Evolutionary conservation across 1,140 invertebrate species (phyloP).

Genomic region (Drosophila dunni): DNA sequence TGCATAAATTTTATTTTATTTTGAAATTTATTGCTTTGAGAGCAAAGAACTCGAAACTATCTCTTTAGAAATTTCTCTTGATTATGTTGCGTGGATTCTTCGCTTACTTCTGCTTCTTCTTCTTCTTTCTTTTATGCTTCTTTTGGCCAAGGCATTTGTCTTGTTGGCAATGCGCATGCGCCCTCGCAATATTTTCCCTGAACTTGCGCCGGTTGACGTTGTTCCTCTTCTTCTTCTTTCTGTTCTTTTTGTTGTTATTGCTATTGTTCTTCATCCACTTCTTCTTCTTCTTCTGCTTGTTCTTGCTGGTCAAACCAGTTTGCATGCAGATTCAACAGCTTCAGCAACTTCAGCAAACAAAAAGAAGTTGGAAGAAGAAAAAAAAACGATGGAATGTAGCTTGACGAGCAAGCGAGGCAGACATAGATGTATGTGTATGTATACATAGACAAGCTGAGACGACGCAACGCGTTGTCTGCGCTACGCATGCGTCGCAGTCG

Average conservation of each 20-base stretch:
- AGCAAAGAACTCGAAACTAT: not conserved
- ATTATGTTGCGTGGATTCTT: slow-evolving; percentile 7
- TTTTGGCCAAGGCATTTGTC: slow-evolving; percentile 9
- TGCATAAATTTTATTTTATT: not conserved
- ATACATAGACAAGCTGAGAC: not conserved
- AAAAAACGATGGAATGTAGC: slow-evolving; percentile 30
- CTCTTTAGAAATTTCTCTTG: slow-evolving; percentile 12
- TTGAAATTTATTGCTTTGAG: too few species aligned
- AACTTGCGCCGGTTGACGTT: slow-evolving; percentile 20
- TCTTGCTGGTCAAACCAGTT: slow-evolving; percentile 52
- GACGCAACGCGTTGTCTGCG: slow-evolving; percentile 1
- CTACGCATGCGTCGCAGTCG: slow-evolving; percentile 38
- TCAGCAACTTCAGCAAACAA: slow-evolving; percentile 10
- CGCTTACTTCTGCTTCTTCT: not conserved
- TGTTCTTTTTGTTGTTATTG: not conserved
- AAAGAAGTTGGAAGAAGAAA: slow-evolving; percentile 1
- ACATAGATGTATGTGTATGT: not conserved
- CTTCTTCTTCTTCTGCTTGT: not conserved
- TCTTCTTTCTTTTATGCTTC: not conserved
- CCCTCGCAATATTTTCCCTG: slow-evolving; percentile 33
- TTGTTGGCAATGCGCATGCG: slow-evolving; percentile 39
- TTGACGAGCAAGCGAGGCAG: slow-evolving; percentile 26
- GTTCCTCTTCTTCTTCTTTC: not conserved
- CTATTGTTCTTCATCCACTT: not conserved
- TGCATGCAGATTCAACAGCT: slow-evolving; percentile 37